phyloP scores from a whole-genome alignment of 2,888 invertebrate species.

The Chorisops tibialis region DNA sequence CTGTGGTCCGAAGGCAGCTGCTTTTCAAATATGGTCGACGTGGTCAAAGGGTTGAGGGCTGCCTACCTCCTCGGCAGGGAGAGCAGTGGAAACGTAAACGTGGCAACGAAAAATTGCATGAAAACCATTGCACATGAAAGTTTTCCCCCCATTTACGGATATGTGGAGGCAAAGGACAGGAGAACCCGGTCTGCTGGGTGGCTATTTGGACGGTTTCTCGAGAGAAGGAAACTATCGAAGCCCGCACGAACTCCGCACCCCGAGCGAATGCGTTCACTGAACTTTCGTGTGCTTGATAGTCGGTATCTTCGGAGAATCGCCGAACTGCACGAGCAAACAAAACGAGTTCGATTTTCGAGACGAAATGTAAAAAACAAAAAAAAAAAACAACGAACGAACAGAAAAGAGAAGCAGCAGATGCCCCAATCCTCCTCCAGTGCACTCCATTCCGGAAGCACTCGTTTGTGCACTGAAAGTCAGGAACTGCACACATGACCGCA shows the following conservation, averaged over 20 bases:
- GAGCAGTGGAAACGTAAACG: constrained; percentile 2
- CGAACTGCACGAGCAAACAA: too few species aligned
- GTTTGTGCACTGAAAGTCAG: background rate
- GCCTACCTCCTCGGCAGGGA: background rate
- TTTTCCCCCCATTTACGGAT: background rate
- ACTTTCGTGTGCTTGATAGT: constrained; percentile 13
- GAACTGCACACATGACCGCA: background rate
- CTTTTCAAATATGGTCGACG: constrained; percentile 26
- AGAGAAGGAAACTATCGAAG: background rate
- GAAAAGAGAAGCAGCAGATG: background rate
- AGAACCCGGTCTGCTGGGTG: too few species aligned
- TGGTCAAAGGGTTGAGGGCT: background rate
- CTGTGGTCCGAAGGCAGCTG: constrained; percentile 22
- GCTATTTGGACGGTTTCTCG: background rate
- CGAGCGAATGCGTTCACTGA: constrained; percentile 26
- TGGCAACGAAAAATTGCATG: background rate
- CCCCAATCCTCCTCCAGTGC: background rate
- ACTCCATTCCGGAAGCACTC: background rate
- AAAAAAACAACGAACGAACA: constrained; percentile 15
- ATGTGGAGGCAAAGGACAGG: background rate
- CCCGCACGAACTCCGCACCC: background rate
- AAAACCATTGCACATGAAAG: background rate
- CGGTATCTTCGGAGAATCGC: constrained; percentile 3
- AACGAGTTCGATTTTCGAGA: background rate
- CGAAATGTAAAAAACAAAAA: background rate